Evolutionary conservation across 1,140 invertebrate genomes (phyloP).

Genomic region (Theocolax elegans): DNA sequence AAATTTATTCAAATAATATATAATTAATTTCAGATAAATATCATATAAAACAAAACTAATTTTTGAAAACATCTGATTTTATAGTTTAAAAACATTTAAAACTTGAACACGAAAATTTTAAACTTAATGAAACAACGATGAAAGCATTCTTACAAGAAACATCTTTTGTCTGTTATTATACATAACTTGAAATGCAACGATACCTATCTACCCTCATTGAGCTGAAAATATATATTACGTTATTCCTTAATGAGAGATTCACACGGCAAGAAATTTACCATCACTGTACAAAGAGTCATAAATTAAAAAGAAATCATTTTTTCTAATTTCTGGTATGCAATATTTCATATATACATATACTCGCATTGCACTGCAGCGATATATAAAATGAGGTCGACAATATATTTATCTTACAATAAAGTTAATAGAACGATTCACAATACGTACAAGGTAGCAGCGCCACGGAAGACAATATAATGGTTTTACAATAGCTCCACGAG

Average conservation of each 20-base stretch:
- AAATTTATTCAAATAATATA: not conserved
- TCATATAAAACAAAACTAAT: no score
- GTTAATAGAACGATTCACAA: conserved; percentile 16
- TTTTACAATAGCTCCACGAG: not conserved
- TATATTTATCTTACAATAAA: conserved; percentile 5
- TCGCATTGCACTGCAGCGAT: not conserved
- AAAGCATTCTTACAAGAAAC: conserved; percentile 6
- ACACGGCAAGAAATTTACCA: conserved; percentile 32
- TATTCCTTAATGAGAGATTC: conserved; percentile 31
- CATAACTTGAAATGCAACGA: conserved; percentile 14
- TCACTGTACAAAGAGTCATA: conserved; percentile 8
- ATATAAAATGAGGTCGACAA: conserved; percentile 16
- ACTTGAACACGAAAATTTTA: not conserved
- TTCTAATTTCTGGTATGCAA: not conserved
- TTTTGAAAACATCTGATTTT: not conserved
- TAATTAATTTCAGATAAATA: not conserved
- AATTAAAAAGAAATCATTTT: conserved; percentile 4
- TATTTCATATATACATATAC: conserved; percentile 13
- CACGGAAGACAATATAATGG: conserved; percentile 34
- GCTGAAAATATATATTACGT: not conserved
- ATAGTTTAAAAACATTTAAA: not conserved
- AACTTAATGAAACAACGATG: not conserved
- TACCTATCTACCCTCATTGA: not conserved
- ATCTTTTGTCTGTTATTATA: no score
- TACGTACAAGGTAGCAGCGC: conserved; percentile 24